Conservation (phyloP, 2,888 invertebrate species). For the Leucophenga maculata region DNA sequence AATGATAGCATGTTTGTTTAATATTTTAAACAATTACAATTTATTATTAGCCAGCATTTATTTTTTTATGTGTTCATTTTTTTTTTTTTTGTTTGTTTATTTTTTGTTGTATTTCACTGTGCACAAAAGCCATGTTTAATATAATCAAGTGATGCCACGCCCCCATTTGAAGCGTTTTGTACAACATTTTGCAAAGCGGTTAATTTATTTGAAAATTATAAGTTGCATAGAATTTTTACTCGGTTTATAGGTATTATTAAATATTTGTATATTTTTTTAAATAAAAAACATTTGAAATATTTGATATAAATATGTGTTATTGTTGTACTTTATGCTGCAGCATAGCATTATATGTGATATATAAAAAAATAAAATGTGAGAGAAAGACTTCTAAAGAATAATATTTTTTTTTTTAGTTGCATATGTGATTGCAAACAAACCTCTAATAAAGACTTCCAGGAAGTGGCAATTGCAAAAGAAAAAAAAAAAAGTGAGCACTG, state of each 20-base stretch:
- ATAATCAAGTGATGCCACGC: conserved; percentile 39
- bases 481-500: conserved; percentile 5
- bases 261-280: not conserved
- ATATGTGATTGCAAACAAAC: no score
- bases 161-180: conserved; percentile 52
- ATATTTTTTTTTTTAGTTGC: no score
- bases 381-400: no score
- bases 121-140: conserved; percentile 15
- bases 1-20: conserved; percentile 26
- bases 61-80: conserved; percentile 19
- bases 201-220: conserved; percentile 38
- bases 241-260: not conserved
- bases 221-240: conserved; percentile 1
- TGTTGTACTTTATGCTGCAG: no score
- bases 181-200: conserved; percentile 53
- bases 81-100: conserved; percentile 34
- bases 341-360: no score
- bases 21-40: conserved; percentile 23
- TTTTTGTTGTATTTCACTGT: conserved; percentile 24
- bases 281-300: no score
- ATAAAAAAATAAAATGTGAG: no score
- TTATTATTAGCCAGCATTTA: conserved; percentile 24
- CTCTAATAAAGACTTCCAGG: conserved; percentile 54
- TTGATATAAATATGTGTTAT: no score
- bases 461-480: conserved; percentile 46